Percentiles rank a stretch among this genome's conserved stretches.
Evolutionary conservation across 37 sponge, comb jelly and placozoan genomes (phyloP).

Genomic region (Chondrosia reniformis): DNA sequence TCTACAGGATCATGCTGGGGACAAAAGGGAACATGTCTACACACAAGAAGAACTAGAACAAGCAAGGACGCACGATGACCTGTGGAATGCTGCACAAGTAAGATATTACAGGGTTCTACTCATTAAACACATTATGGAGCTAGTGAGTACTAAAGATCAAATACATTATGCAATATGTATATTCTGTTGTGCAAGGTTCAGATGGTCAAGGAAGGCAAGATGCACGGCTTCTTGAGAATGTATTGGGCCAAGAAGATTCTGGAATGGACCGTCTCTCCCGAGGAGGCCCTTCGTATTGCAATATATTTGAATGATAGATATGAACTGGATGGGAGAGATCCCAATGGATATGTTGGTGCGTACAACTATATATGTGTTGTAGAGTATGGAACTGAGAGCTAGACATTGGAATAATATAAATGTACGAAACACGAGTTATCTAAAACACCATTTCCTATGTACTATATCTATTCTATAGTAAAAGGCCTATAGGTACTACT

Average conservation of each 20-base stretch:
- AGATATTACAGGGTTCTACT: neutral
- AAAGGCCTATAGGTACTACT: too few relatives aligned
- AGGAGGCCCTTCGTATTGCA: conserved; percentile 40
- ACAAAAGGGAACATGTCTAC: conserved; percentile 47
- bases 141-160: neutral
- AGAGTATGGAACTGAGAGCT: too few relatives aligned
- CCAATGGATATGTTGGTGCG: conserved; percentile 75
- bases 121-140: neutral
- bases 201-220: conserved; percentile 57
- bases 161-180: neutral
- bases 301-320: conserved; percentile 65
- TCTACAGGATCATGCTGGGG: conserved; percentile 14
- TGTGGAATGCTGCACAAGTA: conserved; percentile 65
- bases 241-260: conserved; percentile 81
- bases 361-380: too few relatives aligned
- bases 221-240: conserved; percentile 75
- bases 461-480: too few relatives aligned
- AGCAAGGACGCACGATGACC: conserved; percentile 42
- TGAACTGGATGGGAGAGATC: conserved; percentile 66
- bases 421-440: too few relatives aligned
- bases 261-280: conserved; percentile 56
- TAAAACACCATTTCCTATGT: too few relatives aligned
- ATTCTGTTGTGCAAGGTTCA: conserved; percentile 28
- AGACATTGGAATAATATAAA: too few relatives aligned
- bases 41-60: conserved; percentile 36